Evolutionary conservation across 2,113 vertebrate species (phyloP), one percentile per base, ranked within the genome.

Genomic region (Tyrannus savana): DNA sequence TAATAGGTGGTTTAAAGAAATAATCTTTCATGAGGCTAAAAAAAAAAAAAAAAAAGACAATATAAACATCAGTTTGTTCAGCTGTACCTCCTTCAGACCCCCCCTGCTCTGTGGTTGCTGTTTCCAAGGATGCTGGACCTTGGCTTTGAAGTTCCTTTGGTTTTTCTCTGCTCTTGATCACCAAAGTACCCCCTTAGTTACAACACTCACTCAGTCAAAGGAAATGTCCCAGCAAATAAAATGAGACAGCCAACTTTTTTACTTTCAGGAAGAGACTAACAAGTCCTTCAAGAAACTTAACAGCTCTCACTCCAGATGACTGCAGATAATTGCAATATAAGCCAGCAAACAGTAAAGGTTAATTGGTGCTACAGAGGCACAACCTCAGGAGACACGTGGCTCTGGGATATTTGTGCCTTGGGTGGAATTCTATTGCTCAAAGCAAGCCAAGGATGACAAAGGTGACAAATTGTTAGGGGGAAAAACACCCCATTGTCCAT

Each of bases 1-100:
- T 99, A 95, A 99, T 99, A 33, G 99, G 99, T 0, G 99, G 99
- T 87, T 99, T 99, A 97, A 99, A 99, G 98, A 99, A 99, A 97
- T 99, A 99, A 94, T 99, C 99, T 94, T 99, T 99, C 99, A 99
- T 99, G 96, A 99, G 97, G 97, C 99, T 99, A 76, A 37, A 92
- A 84, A 97, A 96, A 91, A 86, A 86, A 96, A 41, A 86, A 97
- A 63, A 60, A 14, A 84, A 96, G 71, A 95, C 1, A 7, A 15
- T 12, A 86, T 4, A 60, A 91, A 49, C 67, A 44, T 77, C 64
- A 93, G 75, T 72, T 87, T 64, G 77, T 69, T 67, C 59, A 74
- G 42, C 39, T 91, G 67, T 6, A 87, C 22, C 28, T 83, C 50
- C 21, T 24, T 27, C 27, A 83, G 63, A 6, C 28, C 28, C 58